These are phyloP conservation scores for Ommatoiulus sabulosus DNA, from an alignment of 2,888 invertebrate genomes.

Conservation along the genomic window DNA sequence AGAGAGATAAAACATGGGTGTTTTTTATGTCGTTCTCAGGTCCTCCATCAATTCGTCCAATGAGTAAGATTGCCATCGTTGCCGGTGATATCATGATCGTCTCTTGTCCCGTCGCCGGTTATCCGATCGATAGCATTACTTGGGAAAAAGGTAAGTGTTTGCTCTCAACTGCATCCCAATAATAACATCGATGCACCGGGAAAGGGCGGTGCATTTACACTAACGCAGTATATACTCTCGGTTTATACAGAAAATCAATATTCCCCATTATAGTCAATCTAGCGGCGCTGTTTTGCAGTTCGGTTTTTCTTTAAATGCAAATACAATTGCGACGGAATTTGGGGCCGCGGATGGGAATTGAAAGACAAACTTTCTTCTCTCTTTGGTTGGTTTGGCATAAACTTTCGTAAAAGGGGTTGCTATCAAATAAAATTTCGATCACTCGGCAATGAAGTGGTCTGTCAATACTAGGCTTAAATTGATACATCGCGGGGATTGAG, in stretches of 20 bases:
- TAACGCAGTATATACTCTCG: not conserved
- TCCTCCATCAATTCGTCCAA: constrained; percentile 81
- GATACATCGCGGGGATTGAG: not conserved
- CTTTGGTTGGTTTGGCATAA: constrained; percentile 1
- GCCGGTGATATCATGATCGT: constrained; percentile 80
- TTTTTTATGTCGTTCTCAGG: constrained; percentile 67
- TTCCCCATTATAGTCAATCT: constrained; percentile 27
- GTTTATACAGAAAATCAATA: constrained; percentile 21
- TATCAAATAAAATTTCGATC: constrained; percentile 22
- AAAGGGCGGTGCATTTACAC: constrained; percentile 13
- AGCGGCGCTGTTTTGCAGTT: not conserved
- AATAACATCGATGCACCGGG: not conserved
- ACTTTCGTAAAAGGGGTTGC: constrained; percentile 6
- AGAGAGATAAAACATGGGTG: not conserved
- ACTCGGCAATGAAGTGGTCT: constrained; percentile 27
- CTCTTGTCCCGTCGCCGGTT: constrained; percentile 85
- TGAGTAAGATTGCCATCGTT: constrained; percentile 84
- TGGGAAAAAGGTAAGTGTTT: constrained; percentile 77
- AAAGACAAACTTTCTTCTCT: constrained; percentile 28
- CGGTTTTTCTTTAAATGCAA: not conserved
- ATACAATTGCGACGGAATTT: constrained; percentile 34
- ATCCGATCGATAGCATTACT: constrained; percentile 82
- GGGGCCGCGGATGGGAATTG: not conserved
- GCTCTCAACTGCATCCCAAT: constrained; percentile 32
- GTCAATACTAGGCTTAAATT: constrained; percentile 29